Base-by-base conservation (phyloP, 2,797 vertebrate genomes). In the Spinus pinus region DNA sequence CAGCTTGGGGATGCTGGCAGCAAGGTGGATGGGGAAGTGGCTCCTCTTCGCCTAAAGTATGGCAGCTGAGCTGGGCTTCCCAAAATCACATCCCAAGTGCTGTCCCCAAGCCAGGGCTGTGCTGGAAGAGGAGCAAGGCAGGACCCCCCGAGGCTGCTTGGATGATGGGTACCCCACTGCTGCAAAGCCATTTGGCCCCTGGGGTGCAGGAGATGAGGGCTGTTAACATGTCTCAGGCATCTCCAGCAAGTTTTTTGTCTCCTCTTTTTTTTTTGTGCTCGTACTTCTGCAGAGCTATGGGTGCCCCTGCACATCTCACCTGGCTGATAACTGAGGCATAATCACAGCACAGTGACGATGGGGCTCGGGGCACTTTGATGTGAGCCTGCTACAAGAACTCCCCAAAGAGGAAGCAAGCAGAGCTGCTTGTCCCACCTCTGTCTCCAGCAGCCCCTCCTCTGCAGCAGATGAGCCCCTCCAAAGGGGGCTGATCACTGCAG, bases 41-140 rank as follows among this genome's bases (percentile, higher is more conserved):
- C 23, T 73, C 14, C 64, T 91, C 35, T 50, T 39, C 30, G 30
- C 33, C 15, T 39, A 35, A 31, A n/a, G 47, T 12, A 65, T 3
- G 3, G 46, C 51, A 69, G 42, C 56, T 58, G 44, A 90, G 65
- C n/a, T 54, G 53, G 41, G 44, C 49, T 65, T 77, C 70, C 75
- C 37, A 78, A 93, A 81, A 28, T 50, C 0, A 0, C 53, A 65
- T 46, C 20, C 33, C 27, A 25, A 35, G 35, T 0, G 2, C 62
- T 5, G 4, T 49, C 9, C 35, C 11, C 0, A 0, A 69, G 42
- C 16, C 37, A 22, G 37, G 19, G 23, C 13, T 2, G 6, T 37
- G 53, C 47, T 58, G 49, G 39, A 54, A 77, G 47, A 62, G 15
- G 18, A 91, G 70, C 24, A 51, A 81, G 65, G 61, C 66, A 78